Evolutionary conservation across 2,797 vertebrate genomes (phyloP), one percentile per base, ranked within the genome.

Genomic region (Sphaeramia orbicularis): DNA sequence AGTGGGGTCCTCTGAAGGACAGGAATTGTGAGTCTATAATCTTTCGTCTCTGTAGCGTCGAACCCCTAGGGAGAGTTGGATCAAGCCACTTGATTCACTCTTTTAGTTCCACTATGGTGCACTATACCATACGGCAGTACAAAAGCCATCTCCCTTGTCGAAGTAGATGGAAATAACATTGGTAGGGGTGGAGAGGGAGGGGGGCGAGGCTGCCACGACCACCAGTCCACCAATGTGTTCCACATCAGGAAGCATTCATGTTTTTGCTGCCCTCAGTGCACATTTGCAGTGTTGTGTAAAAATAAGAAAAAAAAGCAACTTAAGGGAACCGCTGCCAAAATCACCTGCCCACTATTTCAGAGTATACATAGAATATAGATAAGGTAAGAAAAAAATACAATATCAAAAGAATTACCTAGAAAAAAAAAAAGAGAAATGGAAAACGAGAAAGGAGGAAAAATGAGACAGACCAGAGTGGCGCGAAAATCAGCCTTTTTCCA

Each of bases 21-120:
- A 86, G 40, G 69, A 85, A 84, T 74, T 73, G 83, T 70, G 76
- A 84, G 83, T 78, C 85, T 84, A 67, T 92, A 93, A 94, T 94
- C 89, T 89, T 45, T 62, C 9, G 56, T 76, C 80, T 84, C 73
- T 74, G 86, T 77, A 56, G 65, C 57, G 4, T 54, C 6, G 76
- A 84, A 89, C 78, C 84, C 88, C 86, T 3, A 69, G 90, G 86
- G 91, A 90, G 83, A 80, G 67, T 86, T 88, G 87, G 87, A 91
- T 92, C 90, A 88, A 86, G 78, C 89, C 86, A 86, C 91, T 93
- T 88, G 89, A 88, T 92, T 91, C 85, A 85, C 88, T 91, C 90
- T 89, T 92, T 90, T 88, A 86, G 87, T 91, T 91, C 86, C 81
- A 89, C 86, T 70, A 78, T 71, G 83, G 80, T 85, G 86, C 76